Conservation (phyloP, 2,113 vertebrate species). For the Myodes glareolus region DNA sequence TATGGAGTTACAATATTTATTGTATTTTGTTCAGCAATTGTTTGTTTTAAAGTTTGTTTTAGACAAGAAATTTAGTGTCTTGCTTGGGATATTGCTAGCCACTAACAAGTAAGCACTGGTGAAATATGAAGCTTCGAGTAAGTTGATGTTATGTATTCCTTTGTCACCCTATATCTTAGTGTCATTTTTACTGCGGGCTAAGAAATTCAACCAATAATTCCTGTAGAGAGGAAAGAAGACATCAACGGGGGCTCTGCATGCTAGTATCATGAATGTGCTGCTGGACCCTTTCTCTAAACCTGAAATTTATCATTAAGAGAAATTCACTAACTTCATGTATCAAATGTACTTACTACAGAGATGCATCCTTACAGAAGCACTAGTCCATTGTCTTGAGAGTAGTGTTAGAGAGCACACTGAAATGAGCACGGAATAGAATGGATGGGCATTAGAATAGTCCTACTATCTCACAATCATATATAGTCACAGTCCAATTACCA, state of each 20-base stretch:
- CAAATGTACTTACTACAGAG: not conserved
- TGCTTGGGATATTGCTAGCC: not conserved
- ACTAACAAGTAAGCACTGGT: not conserved
- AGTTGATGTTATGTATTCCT: not conserved
- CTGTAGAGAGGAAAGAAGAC: not conserved
- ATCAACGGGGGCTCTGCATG: not conserved
- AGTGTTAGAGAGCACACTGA: not conserved
- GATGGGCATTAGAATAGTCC: not conserved
- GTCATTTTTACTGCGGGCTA: not conserved
- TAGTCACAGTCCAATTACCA: not conserved
- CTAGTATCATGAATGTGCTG: not conserved
- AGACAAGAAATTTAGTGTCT: not conserved
- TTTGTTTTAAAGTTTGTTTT: not conserved
- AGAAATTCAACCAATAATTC: not conserved
- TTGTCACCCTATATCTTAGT: not conserved
- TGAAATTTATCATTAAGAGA: not conserved
- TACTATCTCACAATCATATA: not conserved
- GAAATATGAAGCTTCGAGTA: not conserved
- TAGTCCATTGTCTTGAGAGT: not conserved
- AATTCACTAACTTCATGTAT: not conserved
- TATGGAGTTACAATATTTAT: not conserved
- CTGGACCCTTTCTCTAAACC: not conserved
- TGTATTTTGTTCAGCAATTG: not conserved
- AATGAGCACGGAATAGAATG: not conserved
- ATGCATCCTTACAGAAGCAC: not conserved